Evolutionary conservation across 2,888 invertebrate genomes (phyloP).

Genomic region (Cecidostiba fungosa): DNA sequence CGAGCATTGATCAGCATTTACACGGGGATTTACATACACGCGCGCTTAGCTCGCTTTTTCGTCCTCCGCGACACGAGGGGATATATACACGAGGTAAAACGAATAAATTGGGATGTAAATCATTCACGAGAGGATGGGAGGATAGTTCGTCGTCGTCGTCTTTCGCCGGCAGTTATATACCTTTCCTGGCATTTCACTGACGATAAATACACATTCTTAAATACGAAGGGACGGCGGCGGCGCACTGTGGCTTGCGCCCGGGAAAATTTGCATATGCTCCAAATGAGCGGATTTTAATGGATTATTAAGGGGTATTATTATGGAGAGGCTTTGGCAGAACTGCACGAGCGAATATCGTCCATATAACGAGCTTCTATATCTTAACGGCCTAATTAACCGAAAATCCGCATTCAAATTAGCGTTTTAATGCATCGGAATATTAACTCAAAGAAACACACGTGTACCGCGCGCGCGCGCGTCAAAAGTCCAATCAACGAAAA

Average conservation of each 20-base stretch:
- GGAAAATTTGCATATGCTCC: constrained; percentile 39
- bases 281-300: constrained; percentile 45
- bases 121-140: constrained; percentile 36
- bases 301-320: constrained; percentile 47
- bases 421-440: too few species aligned
- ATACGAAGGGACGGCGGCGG: not conserved
- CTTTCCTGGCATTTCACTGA: constrained; percentile 23
- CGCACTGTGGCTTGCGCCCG: not conserved
- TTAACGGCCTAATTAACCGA: constrained; percentile 3
- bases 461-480: too few species aligned
- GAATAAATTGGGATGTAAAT: constrained; percentile 64
- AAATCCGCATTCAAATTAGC: not conserved
- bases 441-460: too few species aligned
- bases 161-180: constrained; percentile 28
- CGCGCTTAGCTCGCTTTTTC: not conserved
- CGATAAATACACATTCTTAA: constrained; percentile 50
- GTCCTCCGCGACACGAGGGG: not conserved
- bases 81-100: not conserved
- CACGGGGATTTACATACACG: not conserved
- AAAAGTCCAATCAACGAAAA: not conserved
- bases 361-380: not conserved
- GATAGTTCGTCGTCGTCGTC: not conserved
- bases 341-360: not conserved
- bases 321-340: not conserved
- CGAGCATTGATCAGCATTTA: not conserved